Conservation (phyloP, 2,113 vertebrate species). For the Agelaius phoeniceus region DNA sequence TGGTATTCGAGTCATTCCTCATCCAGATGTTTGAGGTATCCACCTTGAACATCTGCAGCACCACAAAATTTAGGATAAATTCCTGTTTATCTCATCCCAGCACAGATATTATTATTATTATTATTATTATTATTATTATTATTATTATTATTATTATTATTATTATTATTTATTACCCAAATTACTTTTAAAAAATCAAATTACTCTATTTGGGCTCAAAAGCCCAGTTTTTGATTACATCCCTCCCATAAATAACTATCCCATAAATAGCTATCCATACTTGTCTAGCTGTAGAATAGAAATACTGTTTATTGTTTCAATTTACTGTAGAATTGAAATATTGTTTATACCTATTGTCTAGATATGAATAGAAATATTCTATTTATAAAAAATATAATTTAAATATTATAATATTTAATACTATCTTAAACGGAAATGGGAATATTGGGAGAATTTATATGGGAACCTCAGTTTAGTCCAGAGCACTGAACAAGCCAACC, state of each 20-base stretch:
- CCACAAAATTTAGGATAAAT: accelerated
- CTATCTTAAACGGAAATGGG: neutral
- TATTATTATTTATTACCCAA: too few species aligned
- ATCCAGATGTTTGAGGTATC: neutral
- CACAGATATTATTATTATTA: neutral
- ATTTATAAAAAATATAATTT: too few species aligned
- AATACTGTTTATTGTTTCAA: too few species aligned
- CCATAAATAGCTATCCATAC: neutral
- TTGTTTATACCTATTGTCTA: too few species aligned
- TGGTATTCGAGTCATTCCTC: neutral
- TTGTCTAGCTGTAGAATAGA: too few species aligned
- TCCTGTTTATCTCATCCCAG: too few species aligned
- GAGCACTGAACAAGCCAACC: accelerated
- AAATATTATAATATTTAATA: accelerated
- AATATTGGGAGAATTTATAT: accelerated
- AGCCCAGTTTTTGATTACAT: neutral
- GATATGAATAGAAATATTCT: too few species aligned
- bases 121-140: neutral
- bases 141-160: neutral
- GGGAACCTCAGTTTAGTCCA: neutral
- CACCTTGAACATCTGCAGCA: neutral
- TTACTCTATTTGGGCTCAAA: neutral
- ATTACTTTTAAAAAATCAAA: neutral
- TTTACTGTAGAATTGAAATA: too few species aligned
- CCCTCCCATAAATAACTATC: neutral